These are phyloP conservation scores for Sebastes baramenuke DNA, from an alignment of 2,797 vertebrate genomes.

Conservation along the genomic window DNA sequence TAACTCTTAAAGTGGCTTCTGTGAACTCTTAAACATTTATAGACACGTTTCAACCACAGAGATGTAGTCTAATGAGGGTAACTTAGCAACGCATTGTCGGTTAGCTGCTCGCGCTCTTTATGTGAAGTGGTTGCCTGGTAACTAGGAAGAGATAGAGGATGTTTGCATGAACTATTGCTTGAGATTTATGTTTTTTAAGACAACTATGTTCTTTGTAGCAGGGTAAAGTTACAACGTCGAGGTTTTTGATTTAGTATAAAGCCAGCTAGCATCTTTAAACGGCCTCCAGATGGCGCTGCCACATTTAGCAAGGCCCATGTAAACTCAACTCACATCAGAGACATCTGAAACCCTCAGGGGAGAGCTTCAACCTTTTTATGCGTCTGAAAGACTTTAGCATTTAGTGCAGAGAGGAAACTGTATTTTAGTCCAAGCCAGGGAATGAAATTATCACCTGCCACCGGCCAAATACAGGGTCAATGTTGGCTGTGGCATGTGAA, in stretches of 20 bases:
- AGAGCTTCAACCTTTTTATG: too few relatives aligned
- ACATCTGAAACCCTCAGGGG: not conserved
- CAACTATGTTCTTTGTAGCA: fast-evolving
- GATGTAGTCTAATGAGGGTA: not conserved
- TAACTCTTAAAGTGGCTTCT: fast-evolving
- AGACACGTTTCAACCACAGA: fast-evolving
- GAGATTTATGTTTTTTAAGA: fast-evolving
- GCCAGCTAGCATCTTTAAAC: not conserved
- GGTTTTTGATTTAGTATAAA: not conserved
- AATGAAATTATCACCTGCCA: too few relatives aligned
- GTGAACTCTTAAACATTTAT: fast-evolving
- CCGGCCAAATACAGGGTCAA: too few relatives aligned
- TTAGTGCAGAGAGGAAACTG: not conserved
- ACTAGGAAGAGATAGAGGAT: fast-evolving
- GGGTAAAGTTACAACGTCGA: fast-evolving
- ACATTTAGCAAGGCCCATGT: not conserved
- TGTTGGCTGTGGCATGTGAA: too few relatives aligned
- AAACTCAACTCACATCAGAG: not conserved
- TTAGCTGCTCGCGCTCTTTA: not conserved
- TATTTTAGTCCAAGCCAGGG: too few relatives aligned
- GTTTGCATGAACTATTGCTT: fast-evolving
- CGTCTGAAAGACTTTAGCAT: not conserved
- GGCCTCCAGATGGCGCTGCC: constrained; percentile 49
- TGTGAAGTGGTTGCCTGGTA: not conserved
- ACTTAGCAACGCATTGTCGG: not conserved